Evolutionary conservation across 2,888 invertebrate species (phyloP), one percentile per base, ranked within the genome.

Genomic region (Xestia sexstrigata): DNA sequence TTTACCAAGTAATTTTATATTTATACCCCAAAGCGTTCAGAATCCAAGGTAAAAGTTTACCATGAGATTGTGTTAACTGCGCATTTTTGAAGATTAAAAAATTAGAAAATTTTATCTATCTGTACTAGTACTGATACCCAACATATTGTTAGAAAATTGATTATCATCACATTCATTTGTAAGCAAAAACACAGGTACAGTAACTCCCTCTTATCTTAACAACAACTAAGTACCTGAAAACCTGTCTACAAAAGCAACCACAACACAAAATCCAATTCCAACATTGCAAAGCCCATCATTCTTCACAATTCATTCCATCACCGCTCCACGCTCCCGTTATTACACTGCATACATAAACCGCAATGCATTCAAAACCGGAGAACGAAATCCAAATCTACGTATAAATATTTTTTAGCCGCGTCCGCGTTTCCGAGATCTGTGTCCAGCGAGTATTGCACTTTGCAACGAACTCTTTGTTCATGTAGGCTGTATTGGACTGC

Each of bases 391-490:
- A 63, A 76, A 76, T 68, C n/a, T 35, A 75, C 63, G 63, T 76
- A 72, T 81, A 63, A 84, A 86, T 83, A 79, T 84, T 85, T 75
- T 49, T 62, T 74, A 62, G 76, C 78, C 88, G 67, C 79, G 83
- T 89, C 89, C 85, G 79, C 74, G 77, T 80, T 84, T 89, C 74
- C 60, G 70, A 78, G 77, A 79, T 88, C 87, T 66, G 68, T 74
- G 89, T 87, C 81, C 84, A 71, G 81, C 85, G 89, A 91, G 92
- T 91, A 91, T 92, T 92, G 91, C 90, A 91, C 89, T 92, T 87
- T 82, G 87, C 90, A 89, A 87, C 87, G 81, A 82, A 89, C 88
- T 89, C 91, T 91, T 91, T 91, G 92, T 92, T 89, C 89, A 85
- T 84, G 88, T 88, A 89, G 81, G 85, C 81, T 39, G 83, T 86